Evolutionary conservation across 2,888 invertebrate genomes (phyloP).

Genomic region (Chesias legatella): DNA sequence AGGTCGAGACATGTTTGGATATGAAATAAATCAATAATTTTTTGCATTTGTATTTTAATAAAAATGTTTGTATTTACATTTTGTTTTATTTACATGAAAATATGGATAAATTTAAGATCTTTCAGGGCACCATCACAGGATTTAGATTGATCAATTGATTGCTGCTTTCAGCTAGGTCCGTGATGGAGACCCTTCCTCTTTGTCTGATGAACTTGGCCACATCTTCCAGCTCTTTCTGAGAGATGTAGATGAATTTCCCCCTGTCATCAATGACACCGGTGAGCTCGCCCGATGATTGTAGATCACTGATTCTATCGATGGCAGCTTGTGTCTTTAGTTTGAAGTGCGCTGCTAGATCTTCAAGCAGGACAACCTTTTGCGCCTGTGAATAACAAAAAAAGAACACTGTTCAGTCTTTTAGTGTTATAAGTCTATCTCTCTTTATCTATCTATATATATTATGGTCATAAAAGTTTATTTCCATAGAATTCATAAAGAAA

Average conservation of each 20-base stretch:
- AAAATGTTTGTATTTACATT: conserved; percentile 55
- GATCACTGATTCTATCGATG: conserved; percentile 91
- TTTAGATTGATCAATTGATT: conserved; percentile 93
- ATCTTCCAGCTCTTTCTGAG: conserved; percentile 92
- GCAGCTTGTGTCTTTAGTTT: conserved; percentile 94
- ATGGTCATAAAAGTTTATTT: too few relatives aligned
- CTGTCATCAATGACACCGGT: conserved; percentile 99
- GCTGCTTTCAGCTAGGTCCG: conserved; percentile 96
- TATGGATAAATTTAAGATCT: conserved; percentile 20
- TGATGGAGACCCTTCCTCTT: conserved; percentile 95
- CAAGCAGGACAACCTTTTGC: conserved; percentile 95
- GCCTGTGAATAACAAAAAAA: conserved; percentile 68
- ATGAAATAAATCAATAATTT: conserved; percentile 62
- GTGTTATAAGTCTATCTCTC: too few relatives aligned
- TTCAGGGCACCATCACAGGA: conserved; percentile 66
- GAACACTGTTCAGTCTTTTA: too few relatives aligned
- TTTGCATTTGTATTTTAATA: conserved; percentile 39
- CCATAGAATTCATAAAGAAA: too few relatives aligned
- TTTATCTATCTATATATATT: too few relatives aligned
- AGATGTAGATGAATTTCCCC: conserved; percentile 99
- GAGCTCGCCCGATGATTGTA: conserved; percentile 90
- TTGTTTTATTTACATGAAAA: conserved; percentile 35
- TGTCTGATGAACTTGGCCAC: conserved; percentile 98
- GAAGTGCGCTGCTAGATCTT: conserved; percentile 95
- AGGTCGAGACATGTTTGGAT: conserved; percentile 92